These are phyloP conservation scores for Ennomos erosarius DNA, from an alignment of 2,888 invertebrate genomes.

Conservation along the genomic window DNA sequence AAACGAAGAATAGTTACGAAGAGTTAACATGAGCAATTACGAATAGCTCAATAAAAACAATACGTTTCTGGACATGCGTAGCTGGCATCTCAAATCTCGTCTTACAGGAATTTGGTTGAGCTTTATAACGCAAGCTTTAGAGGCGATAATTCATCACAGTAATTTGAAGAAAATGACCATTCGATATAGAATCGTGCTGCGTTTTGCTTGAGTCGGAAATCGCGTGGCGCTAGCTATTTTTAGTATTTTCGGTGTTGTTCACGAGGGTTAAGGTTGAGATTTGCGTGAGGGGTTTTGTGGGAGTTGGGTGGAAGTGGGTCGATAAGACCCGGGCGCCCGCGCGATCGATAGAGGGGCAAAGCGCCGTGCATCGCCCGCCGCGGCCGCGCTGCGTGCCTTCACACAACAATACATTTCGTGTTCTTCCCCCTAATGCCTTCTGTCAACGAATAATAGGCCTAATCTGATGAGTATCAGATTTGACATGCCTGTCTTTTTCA, in stretches of 20 bases:
- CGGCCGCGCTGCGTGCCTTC: constrained; percentile 62
- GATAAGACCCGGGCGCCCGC: constrained; percentile 71
- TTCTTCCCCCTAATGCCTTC: constrained; percentile 46
- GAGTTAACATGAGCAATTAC: constrained; percentile 40
- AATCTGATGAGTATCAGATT: constrained; percentile 33
- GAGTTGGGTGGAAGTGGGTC: constrained; percentile 71
- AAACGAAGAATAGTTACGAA: neutral
- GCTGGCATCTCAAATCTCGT: constrained; percentile 61
- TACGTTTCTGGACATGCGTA: constrained; percentile 79
- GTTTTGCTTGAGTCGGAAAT: constrained; percentile 72
- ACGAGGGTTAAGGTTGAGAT: constrained; percentile 68
- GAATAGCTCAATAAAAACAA: constrained; percentile 61
- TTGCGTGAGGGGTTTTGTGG: constrained; percentile 52
- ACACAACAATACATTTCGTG: constrained; percentile 57
- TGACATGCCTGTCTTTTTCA: constrained; percentile 27
- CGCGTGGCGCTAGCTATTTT: constrained; percentile 47
- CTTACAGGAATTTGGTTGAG: constrained; percentile 46
- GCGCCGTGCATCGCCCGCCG: constrained; percentile 41
- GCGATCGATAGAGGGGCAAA: constrained; percentile 74
- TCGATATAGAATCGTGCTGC: constrained; percentile 68
- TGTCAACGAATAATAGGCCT: constrained; percentile 46
- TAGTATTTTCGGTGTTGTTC: constrained; percentile 53
- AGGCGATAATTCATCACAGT: constrained; percentile 73
- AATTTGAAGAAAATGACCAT: constrained; percentile 51
- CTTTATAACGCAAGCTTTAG: constrained; percentile 66